phyloP scores from a whole-genome alignment of 2,888 invertebrate genomes.

The Reticulitermes lucifugus region DNA sequence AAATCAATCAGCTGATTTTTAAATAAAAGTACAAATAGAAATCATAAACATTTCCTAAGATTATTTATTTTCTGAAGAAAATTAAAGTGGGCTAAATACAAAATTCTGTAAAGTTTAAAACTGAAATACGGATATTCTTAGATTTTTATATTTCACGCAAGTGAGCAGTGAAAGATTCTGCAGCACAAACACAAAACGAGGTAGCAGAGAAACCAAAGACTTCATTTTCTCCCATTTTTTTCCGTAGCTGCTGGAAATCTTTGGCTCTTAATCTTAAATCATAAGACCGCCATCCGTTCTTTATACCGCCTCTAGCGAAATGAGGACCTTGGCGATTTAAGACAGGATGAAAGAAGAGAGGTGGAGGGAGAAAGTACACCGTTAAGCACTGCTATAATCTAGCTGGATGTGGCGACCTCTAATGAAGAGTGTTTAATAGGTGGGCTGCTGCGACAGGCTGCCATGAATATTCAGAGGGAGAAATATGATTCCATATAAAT shows the following conservation, averaged over 20 bases:
- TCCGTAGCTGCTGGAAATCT: background rate
- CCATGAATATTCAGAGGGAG: slow-evolving; percentile 26
- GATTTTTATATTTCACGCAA: background rate
- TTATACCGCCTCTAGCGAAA: background rate
- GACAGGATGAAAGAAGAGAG: background rate
- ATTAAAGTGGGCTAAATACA: background rate
- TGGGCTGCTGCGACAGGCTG: background rate
- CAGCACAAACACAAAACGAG: background rate
- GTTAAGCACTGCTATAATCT: background rate
- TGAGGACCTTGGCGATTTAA: background rate
- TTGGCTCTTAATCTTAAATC: slow-evolving; percentile 1
- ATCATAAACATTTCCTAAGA: background rate
- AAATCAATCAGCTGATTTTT: no score
- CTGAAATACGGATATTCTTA: no score
- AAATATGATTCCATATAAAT: slow-evolving; percentile 14
- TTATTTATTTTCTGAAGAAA: background rate
- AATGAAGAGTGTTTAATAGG: slow-evolving; percentile 27
- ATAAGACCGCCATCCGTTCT: background rate
- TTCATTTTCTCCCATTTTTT: background rate
- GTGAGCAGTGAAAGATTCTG: background rate
- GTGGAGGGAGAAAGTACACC: background rate
- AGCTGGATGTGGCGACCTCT: slow-evolving; percentile 1
- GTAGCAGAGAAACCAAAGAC: background rate
- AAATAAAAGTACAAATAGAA: background rate
- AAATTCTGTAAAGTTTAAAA: background rate